Base-by-base conservation (phyloP, 1,140 invertebrate genomes). In the Papilio xuthus region DNA sequence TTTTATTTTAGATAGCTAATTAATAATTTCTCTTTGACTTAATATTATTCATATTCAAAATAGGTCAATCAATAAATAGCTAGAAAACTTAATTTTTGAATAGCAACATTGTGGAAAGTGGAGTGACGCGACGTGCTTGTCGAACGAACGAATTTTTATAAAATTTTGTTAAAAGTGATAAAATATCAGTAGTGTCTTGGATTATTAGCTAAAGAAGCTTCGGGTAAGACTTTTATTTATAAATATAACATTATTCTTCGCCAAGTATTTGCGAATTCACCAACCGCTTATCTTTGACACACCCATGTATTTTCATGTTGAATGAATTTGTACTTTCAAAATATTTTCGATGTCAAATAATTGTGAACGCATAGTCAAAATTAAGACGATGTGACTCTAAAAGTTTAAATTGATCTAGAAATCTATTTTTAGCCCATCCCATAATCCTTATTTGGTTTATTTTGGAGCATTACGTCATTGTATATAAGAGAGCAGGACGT, bases 381-480 rank as follows among this genome's bases (percentile, higher is more conserved):
- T 63, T 37, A 26, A 18, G 44, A 47, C 7, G 6, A 18, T 47
- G 23, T 69, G 72, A 44, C 50, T 69, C 73, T 23, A 60, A 47
- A 18, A 32, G 26, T 63, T 72, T 70, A 20, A 67, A 63, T 18
- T 12, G 67, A 42, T 60, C 42, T 83, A 84, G 84, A 88, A 84
- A 82, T 90, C 81, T 84, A 88, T 84, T 82, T 83, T 86, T 84
- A 80, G 44, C 63, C 63, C 12, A 47, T 67, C 79, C 81, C 82
- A 83, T 88, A 90, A 90, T 89, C 90, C 90, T 86, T 92, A 90
- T 88, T 90, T 84, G 88, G 88, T 92, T 92, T 93, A 93, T 92
- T 93, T 93, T 93, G 89, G 92, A 88, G 81, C 84, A 93, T 93
- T 92, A 93, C 92, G 92, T 93, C 91, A 93, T 91, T 89, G 84